Conservation (phyloP, 2,113 vertebrate species). For the Stictonetta naevosa region DNA sequence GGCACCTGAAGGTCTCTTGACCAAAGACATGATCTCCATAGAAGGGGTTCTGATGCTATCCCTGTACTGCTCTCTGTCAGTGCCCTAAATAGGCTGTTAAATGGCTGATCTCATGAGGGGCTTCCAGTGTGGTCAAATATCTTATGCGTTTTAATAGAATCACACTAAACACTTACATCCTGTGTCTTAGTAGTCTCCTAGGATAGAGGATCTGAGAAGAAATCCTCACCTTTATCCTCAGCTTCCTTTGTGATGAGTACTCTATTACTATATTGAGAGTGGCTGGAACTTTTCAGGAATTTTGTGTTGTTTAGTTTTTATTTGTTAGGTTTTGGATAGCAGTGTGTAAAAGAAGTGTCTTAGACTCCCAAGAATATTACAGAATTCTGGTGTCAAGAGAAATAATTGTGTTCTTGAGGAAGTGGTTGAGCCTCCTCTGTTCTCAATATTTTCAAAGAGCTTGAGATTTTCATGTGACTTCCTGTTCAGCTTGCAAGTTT, state of each 20-base stretch:
- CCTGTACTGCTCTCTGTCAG: background rate
- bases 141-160: background rate
- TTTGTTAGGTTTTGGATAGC: slow-evolving; percentile 11
- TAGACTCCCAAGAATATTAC: background rate
- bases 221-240: slow-evolving; percentile 6
- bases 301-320: slow-evolving; percentile 26
- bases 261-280: background rate
- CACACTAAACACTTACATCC: background rate
- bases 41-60: background rate
- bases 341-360: background rate
- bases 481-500: background rate
- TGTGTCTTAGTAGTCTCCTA: background rate
- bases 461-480: slow-evolving; percentile 1
- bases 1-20: background rate
- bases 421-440: background rate
- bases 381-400: slow-evolving; percentile 7
- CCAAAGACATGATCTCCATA: background rate
- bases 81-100: background rate
- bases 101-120: background rate
- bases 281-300: background rate
- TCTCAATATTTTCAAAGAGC: slow-evolving; percentile 17
- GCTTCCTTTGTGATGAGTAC: slow-evolving; percentile 11
- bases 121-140: background rate
- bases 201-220: slow-evolving; percentile 4
- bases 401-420: background rate